Evolutionary conservation across 1,140 invertebrate genomes (phyloP), one percentile per base, ranked within the genome.

Genomic region (Latrodectus geometricus): DNA sequence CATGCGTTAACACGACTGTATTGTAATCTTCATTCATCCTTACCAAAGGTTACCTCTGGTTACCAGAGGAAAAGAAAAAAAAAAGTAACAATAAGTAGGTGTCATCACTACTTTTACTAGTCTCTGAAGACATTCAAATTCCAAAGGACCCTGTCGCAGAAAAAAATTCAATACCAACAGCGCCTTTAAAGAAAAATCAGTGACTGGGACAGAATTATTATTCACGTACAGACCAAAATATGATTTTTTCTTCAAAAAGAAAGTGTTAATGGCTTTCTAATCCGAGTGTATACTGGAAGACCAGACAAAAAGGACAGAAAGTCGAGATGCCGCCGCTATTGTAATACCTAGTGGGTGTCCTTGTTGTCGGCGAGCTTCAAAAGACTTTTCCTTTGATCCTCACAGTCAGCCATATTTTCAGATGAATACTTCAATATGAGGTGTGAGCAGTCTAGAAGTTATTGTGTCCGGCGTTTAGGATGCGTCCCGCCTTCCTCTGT

Each of bases 221-320:
- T 61, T 17, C 17, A 4, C 17, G 11, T 14, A 8, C 54, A 2
- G 17, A 61, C 54, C 68, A n/a, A 9, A 69, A 74, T 23, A 35
- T 50, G 23, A 74, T 21, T 74, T 70, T 70, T 70, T 50, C 48
- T 7, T 35, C 35, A 14, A 48, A 65, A 61, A 78, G 75, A 52
- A 69, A 69, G 85, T 87, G 76, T 80, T 87, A 87, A 87, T 87
- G 85, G 78, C 85, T 79, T 79, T 79, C 85, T 87, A 87, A 87
- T 86, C 75, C 76, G 23, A 35, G 35, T 35, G 35, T 35, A 35
- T 35, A 35, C 2, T 35, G 35, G 35, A 49, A 76, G 15, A 35
- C 56, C 49, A 74, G n/a, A 74, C 20, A 35, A 65, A n/a, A 86
- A 86, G 78, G 75, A 8, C 73, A 70, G n/a, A 50, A 56, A 72